Percentiles rank a stretch among this genome's conserved stretches.
These are phyloP conservation scores for Ruditapes philippinarum DNA, from an alignment of 1,140 invertebrate species.

Conservation along the genomic window DNA sequence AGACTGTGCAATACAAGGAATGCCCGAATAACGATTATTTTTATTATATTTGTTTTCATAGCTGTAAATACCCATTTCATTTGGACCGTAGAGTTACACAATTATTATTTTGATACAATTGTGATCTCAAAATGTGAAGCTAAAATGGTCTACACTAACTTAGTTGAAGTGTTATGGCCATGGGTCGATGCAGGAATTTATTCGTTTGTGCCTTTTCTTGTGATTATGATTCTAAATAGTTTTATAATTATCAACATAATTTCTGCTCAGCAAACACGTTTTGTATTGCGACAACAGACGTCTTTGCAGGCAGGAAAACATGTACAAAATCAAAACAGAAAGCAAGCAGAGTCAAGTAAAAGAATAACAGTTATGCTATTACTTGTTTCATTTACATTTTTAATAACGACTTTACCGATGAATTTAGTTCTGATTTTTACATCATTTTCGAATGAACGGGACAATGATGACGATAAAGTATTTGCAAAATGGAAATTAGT, in stretches of 20 bases:
- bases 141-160: slow-evolving; percentile 34
- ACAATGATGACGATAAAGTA: slow-evolving; percentile 55
- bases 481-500: slow-evolving; percentile 72
- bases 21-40: slow-evolving; percentile 74
- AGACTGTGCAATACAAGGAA: slow-evolving; percentile 78
- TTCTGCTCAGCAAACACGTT: slow-evolving; percentile 10
- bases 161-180: slow-evolving; percentile 76
- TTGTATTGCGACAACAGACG: not conserved
- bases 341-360: slow-evolving; percentile 68
- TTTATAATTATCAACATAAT: slow-evolving; percentile 75
- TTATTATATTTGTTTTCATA: slow-evolving; percentile 71
- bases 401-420: slow-evolving; percentile 86
- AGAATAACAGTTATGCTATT: slow-evolving; percentile 85
- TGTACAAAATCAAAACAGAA: not conserved
- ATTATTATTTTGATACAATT: slow-evolving; percentile 38
- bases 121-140: slow-evolving; percentile 65
- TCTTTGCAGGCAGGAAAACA: slow-evolving; percentile 14
- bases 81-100: slow-evolving; percentile 73
- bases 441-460: slow-evolving; percentile 72
- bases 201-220: slow-evolving; percentile 80
- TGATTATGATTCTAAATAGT: slow-evolving; percentile 77
- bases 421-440: slow-evolving; percentile 80
- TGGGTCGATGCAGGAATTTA: slow-evolving; percentile 84
- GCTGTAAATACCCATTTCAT: slow-evolving; percentile 82
- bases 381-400: slow-evolving; percentile 84